These are phyloP conservation scores for Cotesia glomerata DNA, from an alignment of 1,140 invertebrate genomes.

Conservation along the genomic window DNA sequence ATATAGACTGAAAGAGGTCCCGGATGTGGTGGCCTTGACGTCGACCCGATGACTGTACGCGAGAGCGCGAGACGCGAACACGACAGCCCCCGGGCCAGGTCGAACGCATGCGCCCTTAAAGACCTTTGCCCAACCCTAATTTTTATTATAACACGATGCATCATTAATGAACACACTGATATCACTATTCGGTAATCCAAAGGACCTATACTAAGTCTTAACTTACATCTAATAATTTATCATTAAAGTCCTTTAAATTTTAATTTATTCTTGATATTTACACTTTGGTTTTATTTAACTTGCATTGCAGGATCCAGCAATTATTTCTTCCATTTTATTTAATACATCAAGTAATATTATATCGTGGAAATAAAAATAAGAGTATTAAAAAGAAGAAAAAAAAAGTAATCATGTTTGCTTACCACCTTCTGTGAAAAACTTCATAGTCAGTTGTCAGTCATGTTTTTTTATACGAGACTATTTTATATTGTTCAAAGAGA, in stretches of 20 bases:
- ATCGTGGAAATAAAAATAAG: neutral
- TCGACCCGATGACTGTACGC: conserved; percentile 51
- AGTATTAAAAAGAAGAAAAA: neutral
- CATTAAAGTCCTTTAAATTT: neutral
- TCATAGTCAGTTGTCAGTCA: neutral
- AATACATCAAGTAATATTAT: too few relatives aligned
- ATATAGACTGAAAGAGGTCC: too few relatives aligned
- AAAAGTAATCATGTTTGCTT: neutral
- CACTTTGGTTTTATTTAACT: too few relatives aligned
- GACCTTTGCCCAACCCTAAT: conserved; percentile 49
- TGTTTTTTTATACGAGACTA: neutral
- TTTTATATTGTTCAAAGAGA: neutral
- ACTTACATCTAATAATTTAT: neutral
- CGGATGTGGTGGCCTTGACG: conserved; percentile 40
- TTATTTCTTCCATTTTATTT: too few relatives aligned
- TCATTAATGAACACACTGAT: conserved; percentile 19
- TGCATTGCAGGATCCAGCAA: too few relatives aligned
- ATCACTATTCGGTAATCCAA: conserved; percentile 10
- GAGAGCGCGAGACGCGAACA: conserved; percentile 26
- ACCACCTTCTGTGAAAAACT: neutral
- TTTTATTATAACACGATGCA: conserved; percentile 36
- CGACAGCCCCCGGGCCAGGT: conserved; percentile 56
- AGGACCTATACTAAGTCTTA: neutral
- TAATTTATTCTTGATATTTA: too few relatives aligned
- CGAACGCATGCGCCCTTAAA: conserved; percentile 50